Conservation (phyloP, 1,140 invertebrate species). For the Drosophila trapezifrons region DNA sequence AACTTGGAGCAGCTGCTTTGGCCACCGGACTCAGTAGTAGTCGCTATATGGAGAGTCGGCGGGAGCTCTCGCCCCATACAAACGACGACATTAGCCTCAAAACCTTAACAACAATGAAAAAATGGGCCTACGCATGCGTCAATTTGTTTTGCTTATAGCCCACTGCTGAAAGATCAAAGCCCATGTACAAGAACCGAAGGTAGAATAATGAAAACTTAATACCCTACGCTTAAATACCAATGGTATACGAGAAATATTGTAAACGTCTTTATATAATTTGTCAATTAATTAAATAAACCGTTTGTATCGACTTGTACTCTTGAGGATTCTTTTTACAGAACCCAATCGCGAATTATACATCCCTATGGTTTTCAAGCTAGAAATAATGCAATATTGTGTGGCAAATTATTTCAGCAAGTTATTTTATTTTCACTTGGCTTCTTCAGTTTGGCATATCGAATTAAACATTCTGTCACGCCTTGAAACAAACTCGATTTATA, state of each 20-base stretch:
- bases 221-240: background rate
- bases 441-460: slow-evolving; percentile 15
- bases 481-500: slow-evolving; percentile 37
- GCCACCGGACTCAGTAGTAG: slow-evolving; percentile 6
- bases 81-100: slow-evolving; percentile 74
- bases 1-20: slow-evolving; percentile 8
- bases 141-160: slow-evolving; percentile 36
- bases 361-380: background rate
- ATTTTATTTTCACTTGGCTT: slow-evolving; percentile 11
- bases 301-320: too few species aligned
- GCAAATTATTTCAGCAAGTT: background rate
- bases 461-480: slow-evolving; percentile 46
- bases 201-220: background rate
- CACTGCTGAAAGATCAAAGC: slow-evolving; percentile 18
- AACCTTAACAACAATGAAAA: slow-evolving; percentile 57
- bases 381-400: background rate
- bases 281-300: too few species aligned
- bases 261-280: background rate
- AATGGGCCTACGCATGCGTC: slow-evolving; percentile 64
- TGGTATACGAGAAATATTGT: background rate
- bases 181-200: background rate
- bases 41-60: background rate
- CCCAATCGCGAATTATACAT: background rate
- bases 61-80: slow-evolving; percentile 48
- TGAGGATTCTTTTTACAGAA: too few species aligned